phyloP scores from a whole-genome alignment of 2,888 invertebrate genomes.

The Nomada ferruginata region DNA sequence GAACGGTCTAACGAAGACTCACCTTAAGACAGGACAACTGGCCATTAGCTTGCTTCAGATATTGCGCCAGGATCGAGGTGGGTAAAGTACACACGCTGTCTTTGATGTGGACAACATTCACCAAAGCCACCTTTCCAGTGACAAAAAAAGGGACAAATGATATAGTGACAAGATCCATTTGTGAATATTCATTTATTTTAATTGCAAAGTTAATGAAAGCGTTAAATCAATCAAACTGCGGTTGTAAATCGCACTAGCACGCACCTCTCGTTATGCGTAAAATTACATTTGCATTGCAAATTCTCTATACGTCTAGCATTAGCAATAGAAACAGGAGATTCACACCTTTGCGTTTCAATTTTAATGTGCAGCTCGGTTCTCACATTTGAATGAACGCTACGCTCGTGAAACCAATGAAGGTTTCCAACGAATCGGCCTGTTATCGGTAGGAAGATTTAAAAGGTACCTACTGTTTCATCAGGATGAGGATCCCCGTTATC shows the following conservation, averaged over 20 bases:
- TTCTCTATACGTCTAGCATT: background rate
- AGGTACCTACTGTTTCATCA: constrained; percentile 89
- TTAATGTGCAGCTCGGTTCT: background rate
- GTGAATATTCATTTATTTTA: background rate
- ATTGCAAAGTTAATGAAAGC: background rate
- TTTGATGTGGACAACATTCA: constrained; percentile 93
- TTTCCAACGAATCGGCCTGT: background rate
- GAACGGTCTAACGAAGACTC: constrained; percentile 68
- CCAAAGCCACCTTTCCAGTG: constrained; percentile 89
- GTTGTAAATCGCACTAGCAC: background rate
- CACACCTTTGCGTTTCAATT: too few relatives aligned
- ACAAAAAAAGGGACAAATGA: background rate
- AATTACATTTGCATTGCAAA: background rate
- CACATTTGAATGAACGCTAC: background rate
- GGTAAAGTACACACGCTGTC: constrained; percentile 92
- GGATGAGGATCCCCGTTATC: constrained; percentile 88
- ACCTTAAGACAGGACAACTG: constrained; percentile 94
- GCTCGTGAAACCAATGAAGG: background rate
- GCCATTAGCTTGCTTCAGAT: constrained; percentile 93
- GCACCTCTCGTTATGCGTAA: background rate
- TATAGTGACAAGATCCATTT: background rate
- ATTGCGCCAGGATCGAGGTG: constrained; percentile 93
- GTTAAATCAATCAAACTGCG: background rate
- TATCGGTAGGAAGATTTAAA: background rate
- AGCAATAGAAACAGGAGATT: too few relatives aligned